A percentile compares a stretch with the other conserved stretches of the same genome.
These are phyloP conservation scores for Chrysochloris asiatica DNA, from an alignment of 2,113 vertebrate species.

Conservation along the genomic window DNA sequence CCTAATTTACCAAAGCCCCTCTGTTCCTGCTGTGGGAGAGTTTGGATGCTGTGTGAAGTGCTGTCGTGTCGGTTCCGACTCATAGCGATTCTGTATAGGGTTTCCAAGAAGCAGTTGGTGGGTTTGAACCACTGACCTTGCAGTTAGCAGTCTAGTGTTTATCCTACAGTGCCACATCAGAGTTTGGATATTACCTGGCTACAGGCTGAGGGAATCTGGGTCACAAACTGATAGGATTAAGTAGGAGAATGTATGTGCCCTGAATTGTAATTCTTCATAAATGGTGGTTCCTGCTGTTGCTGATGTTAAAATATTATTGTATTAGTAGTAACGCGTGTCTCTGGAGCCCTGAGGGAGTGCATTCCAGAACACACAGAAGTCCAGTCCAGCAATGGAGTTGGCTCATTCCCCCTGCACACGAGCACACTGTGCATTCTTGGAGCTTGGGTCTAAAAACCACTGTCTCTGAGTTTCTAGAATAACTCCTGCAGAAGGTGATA, in stretches of 20 bases:
- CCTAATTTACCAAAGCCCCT: conserved; percentile 30
- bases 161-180: too few species aligned
- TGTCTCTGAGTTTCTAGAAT: conserved; percentile 10
- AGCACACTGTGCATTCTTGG: neutral
- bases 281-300: neutral
- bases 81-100: too few species aligned
- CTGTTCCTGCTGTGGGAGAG: neutral
- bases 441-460: conserved; percentile 1
- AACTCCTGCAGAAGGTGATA: neutral
- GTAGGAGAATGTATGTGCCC: neutral
- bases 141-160: too few species aligned
- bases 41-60: neutral
- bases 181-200: neutral
- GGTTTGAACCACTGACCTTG: neutral
- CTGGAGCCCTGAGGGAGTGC: neutral
- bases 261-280: neutral
- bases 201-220: neutral
- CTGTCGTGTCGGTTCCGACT: too few species aligned
- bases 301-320: conserved; percentile 20
- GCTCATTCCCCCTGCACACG: neutral
- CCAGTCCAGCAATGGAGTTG: neutral
- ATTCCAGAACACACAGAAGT: neutral
- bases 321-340: neutral
- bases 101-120: too few species aligned
- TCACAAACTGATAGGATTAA: neutral